Conservation (phyloP, 2,113 vertebrate genomes). For the pig (Sus scrofa) region DNA sequence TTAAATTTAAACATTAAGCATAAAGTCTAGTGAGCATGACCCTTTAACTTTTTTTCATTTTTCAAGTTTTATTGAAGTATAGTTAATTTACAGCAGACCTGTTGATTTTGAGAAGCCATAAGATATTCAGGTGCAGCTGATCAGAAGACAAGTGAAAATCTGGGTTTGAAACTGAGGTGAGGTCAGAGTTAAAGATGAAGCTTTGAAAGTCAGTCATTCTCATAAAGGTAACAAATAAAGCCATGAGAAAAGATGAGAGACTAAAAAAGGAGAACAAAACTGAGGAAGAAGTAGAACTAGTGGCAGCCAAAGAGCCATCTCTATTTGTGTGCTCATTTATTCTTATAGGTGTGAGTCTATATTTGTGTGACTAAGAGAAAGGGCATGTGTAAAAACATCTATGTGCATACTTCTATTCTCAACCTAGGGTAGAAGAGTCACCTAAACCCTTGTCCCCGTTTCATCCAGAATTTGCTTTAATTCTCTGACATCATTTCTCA, state of each 20-base stretch:
- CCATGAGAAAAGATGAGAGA: constrained; percentile 23
- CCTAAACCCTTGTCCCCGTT: constrained; percentile 8
- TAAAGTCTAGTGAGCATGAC: too few species aligned
- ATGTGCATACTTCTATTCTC: constrained; percentile 18
- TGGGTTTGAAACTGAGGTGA: constrained; percentile 27
- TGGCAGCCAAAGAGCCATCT: constrained; percentile 2
- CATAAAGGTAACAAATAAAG: constrained; percentile 45
- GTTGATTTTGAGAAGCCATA: not conserved
- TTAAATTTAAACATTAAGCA: too few species aligned
- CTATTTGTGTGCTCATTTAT: constrained; percentile 20
- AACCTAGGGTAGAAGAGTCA: constrained; percentile 5
- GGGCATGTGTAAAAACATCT: constrained; percentile 15
- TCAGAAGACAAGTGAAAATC: constrained; percentile 30
- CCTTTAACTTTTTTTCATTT: too few species aligned
- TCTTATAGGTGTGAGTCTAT: constrained; percentile 3
- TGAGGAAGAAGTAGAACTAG: constrained; percentile 24
- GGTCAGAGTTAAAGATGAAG: constrained; percentile 33
- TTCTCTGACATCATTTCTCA: constrained; percentile 48
- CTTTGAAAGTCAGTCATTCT: constrained; percentile 37
- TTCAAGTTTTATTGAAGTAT: too few species aligned
- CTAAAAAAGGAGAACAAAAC: constrained; percentile 51
- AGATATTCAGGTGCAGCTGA: not conserved
- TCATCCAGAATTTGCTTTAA: constrained; percentile 41
- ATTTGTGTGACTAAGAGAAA: not conserved
- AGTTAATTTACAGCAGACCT: not conserved